Evolutionary conservation across 2,797 vertebrate species (phyloP).

Genomic region (Mareca penelope): DNA sequence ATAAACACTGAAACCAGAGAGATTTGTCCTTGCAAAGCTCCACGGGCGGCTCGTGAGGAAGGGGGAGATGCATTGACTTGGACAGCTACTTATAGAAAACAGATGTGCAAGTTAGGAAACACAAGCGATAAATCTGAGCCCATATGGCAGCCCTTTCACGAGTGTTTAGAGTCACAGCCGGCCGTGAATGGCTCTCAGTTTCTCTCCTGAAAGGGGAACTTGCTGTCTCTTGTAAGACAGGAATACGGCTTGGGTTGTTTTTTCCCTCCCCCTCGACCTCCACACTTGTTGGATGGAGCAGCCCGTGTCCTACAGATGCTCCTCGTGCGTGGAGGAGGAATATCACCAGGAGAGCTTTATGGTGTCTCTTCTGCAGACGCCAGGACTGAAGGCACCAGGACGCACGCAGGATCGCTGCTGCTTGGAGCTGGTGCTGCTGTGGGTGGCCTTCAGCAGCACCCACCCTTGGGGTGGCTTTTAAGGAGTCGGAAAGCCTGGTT

Average conservation of each 20-base stretch:
- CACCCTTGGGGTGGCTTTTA: neutral
- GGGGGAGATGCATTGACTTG: slow-evolving; percentile 46
- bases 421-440: neutral
- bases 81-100: slow-evolving; percentile 64
- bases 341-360: neutral
- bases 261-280: neutral
- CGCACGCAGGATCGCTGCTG: neutral
- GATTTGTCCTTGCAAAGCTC: slow-evolving; percentile 33
- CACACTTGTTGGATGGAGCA: neutral
- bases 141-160: neutral
- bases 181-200: neutral
- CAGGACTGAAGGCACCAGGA: rapidly evolving
- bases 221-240: neutral
- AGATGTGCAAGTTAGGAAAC: slow-evolving; percentile 41
- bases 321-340: neutral
- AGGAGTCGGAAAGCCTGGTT: rapidly evolving
- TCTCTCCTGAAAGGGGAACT: neutral
- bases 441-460: neutral
- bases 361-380: neutral
- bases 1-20: neutral
- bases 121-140: slow-evolving; percentile 5
- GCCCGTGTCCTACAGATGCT: neutral
- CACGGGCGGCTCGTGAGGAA: neutral
- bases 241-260: neutral
- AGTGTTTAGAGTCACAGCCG: neutral